phyloP scores from a whole-genome alignment of 2,797 vertebrate species.

The Peromyscus aztecus region DNA sequence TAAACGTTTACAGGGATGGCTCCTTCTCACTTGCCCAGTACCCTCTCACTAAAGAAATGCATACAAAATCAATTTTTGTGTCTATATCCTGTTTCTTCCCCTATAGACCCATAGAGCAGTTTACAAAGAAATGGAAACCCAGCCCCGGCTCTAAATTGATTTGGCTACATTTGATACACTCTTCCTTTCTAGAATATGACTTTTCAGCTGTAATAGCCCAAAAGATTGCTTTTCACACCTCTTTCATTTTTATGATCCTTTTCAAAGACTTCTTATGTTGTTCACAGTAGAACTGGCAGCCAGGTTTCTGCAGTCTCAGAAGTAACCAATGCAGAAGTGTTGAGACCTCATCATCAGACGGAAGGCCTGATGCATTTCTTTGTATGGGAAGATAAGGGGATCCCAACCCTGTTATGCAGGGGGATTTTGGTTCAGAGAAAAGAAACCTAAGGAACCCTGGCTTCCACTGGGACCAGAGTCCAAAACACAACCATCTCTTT shows the following conservation, averaged over 20 bases:
- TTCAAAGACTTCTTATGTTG: constrained; percentile 69
- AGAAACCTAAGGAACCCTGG: not conserved
- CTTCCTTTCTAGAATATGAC: constrained; percentile 72
- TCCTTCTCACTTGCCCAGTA: not conserved
- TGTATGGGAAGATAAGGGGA: not conserved
- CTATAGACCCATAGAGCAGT: constrained; percentile 51
- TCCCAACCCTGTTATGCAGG: not conserved
- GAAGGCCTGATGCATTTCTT: constrained; percentile 13
- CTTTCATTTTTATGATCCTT: constrained; percentile 77
- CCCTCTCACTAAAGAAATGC: constrained; percentile 11
- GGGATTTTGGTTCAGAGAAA: not conserved
- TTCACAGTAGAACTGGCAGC: constrained; percentile 61
- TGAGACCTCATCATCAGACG: not conserved
- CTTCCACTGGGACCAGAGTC: not conserved
- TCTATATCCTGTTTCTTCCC: constrained; percentile 70
- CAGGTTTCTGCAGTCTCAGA: constrained; percentile 71
- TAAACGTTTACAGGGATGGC: not conserved
- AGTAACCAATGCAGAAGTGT: constrained; percentile 65
- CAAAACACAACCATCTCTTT: not conserved
- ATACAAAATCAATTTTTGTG: constrained; percentile 65
- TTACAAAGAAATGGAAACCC: constrained; percentile 76
- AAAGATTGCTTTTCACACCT: constrained; percentile 78
- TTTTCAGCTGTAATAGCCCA: constrained; percentile 76
- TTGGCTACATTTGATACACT: constrained; percentile 76
- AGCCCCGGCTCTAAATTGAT: constrained; percentile 70